A percentile compares a stretch with the other conserved stretches of the same genome.
Conservation (phyloP, 2,888 invertebrate species). For the Rotaria magnacalcarata region DNA sequence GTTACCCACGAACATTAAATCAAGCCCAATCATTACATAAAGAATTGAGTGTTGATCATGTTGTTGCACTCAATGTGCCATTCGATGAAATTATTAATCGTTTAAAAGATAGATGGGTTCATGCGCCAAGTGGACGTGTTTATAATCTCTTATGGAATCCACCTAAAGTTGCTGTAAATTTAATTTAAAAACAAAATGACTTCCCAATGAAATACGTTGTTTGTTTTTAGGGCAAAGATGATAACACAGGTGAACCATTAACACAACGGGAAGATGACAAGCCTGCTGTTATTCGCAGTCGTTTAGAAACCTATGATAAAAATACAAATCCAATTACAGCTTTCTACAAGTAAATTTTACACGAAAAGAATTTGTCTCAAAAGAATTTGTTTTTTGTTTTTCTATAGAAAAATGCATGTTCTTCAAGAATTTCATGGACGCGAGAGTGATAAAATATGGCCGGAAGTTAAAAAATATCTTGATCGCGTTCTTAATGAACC, state of each 20-base stretch:
- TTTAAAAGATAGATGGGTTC: constrained; percentile 72
- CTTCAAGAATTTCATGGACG: constrained; percentile 36
- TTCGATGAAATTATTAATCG: constrained; percentile 61
- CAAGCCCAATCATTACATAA: constrained; percentile 75
- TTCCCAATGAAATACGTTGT: no score
- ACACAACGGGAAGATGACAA: constrained; percentile 80
- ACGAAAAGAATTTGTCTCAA: background rate
- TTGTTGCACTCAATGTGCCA: constrained; percentile 81
- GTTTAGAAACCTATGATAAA: constrained; percentile 73
- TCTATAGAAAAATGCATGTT: background rate
- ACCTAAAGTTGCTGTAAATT: constrained; percentile 67
- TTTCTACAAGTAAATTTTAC: constrained; percentile 62
- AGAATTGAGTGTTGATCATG: constrained; percentile 72
- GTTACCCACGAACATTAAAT: constrained; percentile 61
- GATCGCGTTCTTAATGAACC: constrained; percentile 28
- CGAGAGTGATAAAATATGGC: constrained; percentile 21
- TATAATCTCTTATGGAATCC: constrained; percentile 89
- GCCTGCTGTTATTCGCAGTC: constrained; percentile 75
- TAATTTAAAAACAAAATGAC: no score
- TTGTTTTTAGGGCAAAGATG: constrained; percentile 66
- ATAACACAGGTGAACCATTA: constrained; percentile 80
- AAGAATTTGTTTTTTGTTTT: background rate
- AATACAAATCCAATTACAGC: constrained; percentile 76
- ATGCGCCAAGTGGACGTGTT: constrained; percentile 80
- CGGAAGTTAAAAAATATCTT: constrained; percentile 31